Evolutionary conservation across 2,797 vertebrate species (phyloP).

Genomic region (Spinus pinus): DNA sequence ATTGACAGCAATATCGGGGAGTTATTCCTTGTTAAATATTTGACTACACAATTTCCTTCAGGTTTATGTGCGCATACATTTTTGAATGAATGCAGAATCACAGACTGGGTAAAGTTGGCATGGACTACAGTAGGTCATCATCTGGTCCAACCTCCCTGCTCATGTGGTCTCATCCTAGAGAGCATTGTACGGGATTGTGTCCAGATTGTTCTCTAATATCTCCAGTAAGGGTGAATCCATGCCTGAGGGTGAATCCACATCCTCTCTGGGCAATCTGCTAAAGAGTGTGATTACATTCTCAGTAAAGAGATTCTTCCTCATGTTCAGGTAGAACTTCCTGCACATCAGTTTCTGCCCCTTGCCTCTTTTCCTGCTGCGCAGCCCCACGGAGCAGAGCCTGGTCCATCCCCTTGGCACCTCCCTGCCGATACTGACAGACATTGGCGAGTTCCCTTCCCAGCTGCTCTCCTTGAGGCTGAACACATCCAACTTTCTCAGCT

Average conservation of each 20-base stretch:
- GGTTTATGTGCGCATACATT: neutral
- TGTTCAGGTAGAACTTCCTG: neutral
- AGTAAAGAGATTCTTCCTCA: neutral
- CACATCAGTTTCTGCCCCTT: neutral
- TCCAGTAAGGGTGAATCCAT: neutral
- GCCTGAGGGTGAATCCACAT: neutral
- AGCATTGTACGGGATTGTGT: neutral
- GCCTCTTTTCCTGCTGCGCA: neutral
- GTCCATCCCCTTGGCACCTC: too few species aligned
- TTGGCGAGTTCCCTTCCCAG: rapidly evolving
- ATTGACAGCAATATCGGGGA: neutral
- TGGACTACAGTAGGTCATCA: too few species aligned
- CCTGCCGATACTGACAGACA: neutral
- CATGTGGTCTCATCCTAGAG: neutral
- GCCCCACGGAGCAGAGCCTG: too few species aligned
- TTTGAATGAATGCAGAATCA: neutral
- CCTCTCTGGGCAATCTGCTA: neutral
- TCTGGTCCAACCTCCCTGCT: neutral
- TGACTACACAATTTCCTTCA: neutral
- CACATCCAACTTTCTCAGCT: neutral
- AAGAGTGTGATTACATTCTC: neutral
- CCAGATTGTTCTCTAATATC: neutral
- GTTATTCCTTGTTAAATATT: neutral
- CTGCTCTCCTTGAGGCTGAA: neutral
- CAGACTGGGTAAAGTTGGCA: neutral